Evolutionary conservation across 2,888 invertebrate species (phyloP).

Genomic region (Enchytraeus crypticus): DNA sequence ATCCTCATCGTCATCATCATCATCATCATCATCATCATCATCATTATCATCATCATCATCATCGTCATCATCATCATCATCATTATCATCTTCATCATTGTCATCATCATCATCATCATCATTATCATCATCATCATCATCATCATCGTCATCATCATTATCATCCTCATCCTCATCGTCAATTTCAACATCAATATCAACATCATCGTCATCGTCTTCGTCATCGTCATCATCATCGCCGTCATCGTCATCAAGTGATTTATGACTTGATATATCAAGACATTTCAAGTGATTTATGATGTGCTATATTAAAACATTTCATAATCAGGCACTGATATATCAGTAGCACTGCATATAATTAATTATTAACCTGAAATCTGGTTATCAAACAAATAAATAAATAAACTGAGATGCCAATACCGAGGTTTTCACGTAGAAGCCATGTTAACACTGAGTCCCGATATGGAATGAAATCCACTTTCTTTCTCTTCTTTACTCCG

Average conservation of each 20-base stretch:
- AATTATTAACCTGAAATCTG: no score
- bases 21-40: conserved; percentile 9
- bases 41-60: conserved; percentile 9
- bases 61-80: conserved; percentile 12
- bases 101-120: conserved; percentile 13
- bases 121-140: conserved; percentile 6
- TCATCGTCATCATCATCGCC: no score
- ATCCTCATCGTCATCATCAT: conserved; percentile 9
- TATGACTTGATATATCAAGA: no score
- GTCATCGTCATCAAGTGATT: no score
- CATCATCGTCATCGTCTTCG: conserved; percentile 1
- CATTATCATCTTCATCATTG: conserved; percentile 11
- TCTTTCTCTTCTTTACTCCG: not conserved
- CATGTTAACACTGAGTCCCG: conserved; percentile 55
- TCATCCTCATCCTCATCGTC: no score
- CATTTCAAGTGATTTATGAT: no score
- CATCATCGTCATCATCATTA: conserved; percentile 11
- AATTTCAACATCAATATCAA: no score
- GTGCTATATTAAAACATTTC: no score
- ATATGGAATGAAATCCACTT: conserved; percentile 51
- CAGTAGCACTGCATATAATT: no score
- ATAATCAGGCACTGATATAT: no score
- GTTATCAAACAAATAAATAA: no score
- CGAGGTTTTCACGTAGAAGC: conserved; percentile 39
- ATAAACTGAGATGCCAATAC: no score